Evolutionary conservation across 2,113 vertebrate species (phyloP).

Genomic region (Phaethon lepturus): DNA sequence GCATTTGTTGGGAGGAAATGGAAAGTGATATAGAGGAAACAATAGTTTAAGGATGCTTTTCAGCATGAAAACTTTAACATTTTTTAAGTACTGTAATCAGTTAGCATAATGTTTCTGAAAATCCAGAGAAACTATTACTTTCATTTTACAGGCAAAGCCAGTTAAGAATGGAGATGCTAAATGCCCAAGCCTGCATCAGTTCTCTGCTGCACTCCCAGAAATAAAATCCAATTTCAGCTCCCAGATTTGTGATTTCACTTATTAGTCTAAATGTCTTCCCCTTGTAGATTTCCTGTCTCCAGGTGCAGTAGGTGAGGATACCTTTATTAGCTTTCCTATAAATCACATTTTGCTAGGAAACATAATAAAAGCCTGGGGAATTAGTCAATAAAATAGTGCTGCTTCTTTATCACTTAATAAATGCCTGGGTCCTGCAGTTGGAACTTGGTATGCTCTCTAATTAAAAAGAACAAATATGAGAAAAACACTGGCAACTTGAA

Average conservation of each 20-base stretch:
- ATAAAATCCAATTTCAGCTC: slow-evolving; percentile 51
- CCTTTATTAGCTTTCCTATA: slow-evolving; percentile 67
- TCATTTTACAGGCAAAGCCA: background rate
- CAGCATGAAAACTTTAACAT: background rate
- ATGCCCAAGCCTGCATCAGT: background rate
- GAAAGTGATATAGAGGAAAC: background rate
- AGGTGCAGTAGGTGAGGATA: slow-evolving; percentile 60
- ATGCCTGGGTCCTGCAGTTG: background rate
- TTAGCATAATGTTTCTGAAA: background rate
- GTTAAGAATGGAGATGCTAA: background rate
- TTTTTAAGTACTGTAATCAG: background rate
- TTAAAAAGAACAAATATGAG: slow-evolving; percentile 70
- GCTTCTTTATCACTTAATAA: slow-evolving; percentile 61
- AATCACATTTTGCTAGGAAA: slow-evolving; percentile 64
- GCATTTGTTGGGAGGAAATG: background rate
- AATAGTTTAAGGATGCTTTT: background rate
- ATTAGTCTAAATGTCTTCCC: slow-evolving; percentile 55
- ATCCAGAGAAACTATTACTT: background rate
- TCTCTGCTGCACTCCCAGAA: background rate
- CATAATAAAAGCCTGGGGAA: slow-evolving; percentile 65
- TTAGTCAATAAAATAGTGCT: slow-evolving; percentile 60
- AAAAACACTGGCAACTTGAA: slow-evolving; percentile 49
- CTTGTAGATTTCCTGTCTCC: slow-evolving; percentile 57
- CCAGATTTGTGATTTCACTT: slow-evolving; percentile 61
- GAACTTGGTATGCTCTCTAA: slow-evolving; percentile 40